These are phyloP conservation scores for Pipistrellus pygmaeus DNA, from an alignment of 2,797 vertebrate genomes.

Conservation along the genomic window DNA sequence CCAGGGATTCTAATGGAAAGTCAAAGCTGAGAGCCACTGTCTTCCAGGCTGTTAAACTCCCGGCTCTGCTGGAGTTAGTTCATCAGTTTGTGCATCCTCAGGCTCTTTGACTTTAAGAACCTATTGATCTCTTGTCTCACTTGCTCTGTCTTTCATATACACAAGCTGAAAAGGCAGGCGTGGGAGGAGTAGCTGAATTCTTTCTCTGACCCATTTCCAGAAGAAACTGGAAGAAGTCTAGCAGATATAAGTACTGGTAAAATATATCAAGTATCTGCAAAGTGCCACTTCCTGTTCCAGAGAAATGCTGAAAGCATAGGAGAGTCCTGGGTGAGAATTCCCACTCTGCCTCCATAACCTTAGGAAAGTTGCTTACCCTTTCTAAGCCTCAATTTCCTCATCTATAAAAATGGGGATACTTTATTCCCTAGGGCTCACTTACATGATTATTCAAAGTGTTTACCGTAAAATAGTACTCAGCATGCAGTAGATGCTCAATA, in stretches of 20 bases:
- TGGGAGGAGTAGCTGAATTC: neutral
- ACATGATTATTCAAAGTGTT: neutral
- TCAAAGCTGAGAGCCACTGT: neutral
- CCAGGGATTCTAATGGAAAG: neutral
- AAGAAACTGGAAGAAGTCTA: conserved; percentile 65
- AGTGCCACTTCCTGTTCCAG: neutral
- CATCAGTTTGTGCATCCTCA: neutral
- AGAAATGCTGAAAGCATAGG: neutral
- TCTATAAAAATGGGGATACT: neutral
- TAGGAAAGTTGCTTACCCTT: neutral
- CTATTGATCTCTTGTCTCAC: conserved; percentile 22
- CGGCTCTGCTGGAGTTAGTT: neutral
- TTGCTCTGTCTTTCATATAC: conserved; percentile 28
- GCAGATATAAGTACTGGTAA: conserved; percentile 48
- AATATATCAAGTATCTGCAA: conserved; percentile 48
- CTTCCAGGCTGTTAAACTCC: neutral
- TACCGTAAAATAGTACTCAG: neutral
- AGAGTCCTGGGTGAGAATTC: neutral
- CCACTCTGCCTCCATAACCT: neutral
- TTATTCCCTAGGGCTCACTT: neutral
- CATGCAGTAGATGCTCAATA: neutral
- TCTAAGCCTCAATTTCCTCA: conserved; percentile 46
- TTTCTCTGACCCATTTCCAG: conserved; percentile 49
- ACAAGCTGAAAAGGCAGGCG: conserved; percentile 29
- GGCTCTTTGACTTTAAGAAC: conserved; percentile 53